Base-by-base conservation (phyloP, 2,113 vertebrate genomes). In the Rhipidura dahli region DNA sequence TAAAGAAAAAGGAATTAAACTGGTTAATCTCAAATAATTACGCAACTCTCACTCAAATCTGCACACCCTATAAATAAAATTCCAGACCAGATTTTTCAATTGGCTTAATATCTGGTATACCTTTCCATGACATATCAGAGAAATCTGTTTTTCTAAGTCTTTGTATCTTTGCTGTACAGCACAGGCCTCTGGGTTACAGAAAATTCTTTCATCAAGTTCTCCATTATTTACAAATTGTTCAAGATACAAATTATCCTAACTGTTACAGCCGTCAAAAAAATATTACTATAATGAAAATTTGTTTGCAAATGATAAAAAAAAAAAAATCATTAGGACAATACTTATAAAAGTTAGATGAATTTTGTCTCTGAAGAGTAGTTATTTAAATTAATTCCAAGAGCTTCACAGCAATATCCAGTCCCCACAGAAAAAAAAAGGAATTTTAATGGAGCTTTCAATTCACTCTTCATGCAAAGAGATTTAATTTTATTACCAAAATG, bases 401-500 rank as follows among this genome's bases (percentile, higher is more conserved):
- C 69, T 61, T 37, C 27, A 69, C n/a, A 87, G 24, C 30, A 71
- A 94, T 93, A 92, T 94, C 28, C 17, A 87, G 40, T 84, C 66
- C 50, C 63, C 17, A 71, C 24, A 92, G 75, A 87, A 94, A 80
- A 96, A 39, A 79, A 64, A 80, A 59, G 17, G 84, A 71, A 16
- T n/a, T 33, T 39, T 59, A 69, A 33, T 23, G 33, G 33, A 83
- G 51, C 27, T 80, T 77, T 90, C 56, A 63, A 81, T 72, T 87
- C 71, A 64, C 3, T 94, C 93, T 73, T 85, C 59, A 63, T 68
- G 42, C 42, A 94, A 93, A 92, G 39, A n/a, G 44, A 85, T 92
- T 96, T 84, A 76, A 78, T 95, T 91, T 94, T 93, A 68, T 85
- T 80, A 90, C 69, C 31, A 92, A 95, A 96, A 94, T 33, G 76